phyloP scores from a whole-genome alignment of 2,797 vertebrate genomes.

The Stomatorhinus walkeri region DNA sequence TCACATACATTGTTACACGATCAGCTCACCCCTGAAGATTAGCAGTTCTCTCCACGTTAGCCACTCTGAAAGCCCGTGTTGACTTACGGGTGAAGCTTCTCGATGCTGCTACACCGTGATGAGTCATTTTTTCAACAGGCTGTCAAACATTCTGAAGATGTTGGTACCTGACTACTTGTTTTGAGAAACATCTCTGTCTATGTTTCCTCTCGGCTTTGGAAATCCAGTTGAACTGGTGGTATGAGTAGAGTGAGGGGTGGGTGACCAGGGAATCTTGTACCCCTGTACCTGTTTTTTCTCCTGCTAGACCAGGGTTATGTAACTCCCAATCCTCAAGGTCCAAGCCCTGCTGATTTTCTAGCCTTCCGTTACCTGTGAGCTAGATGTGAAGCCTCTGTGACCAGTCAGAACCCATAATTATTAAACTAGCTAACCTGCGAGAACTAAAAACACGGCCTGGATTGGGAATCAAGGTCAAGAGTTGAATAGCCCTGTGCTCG shows the following conservation, averaged over 20 bases:
- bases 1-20: not conserved
- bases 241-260: not conserved
- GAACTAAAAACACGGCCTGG: not conserved
- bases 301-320: not conserved
- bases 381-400: not conserved
- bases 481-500: not conserved
- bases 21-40: not conserved
- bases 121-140: not conserved
- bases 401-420: not conserved
- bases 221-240: not conserved
- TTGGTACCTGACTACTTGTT: not conserved
- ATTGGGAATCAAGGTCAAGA: not conserved
- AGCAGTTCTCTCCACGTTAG: not conserved
- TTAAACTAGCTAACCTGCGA: not conserved
- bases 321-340: not conserved
- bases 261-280: not conserved
- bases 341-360: not conserved
- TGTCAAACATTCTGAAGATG: not conserved
- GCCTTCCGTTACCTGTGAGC: not conserved
- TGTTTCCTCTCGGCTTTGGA: not conserved
- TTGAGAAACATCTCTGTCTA: not conserved
- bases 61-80: not conserved
- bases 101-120: not conserved
- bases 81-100: constrained; percentile 3
- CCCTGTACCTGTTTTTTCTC: not conserved